A percentile compares a stretch with the other conserved stretches of the same genome.
Conservation (phyloP, 1,140 invertebrate genomes). For the Helicorthomorpha holstii region DNA sequence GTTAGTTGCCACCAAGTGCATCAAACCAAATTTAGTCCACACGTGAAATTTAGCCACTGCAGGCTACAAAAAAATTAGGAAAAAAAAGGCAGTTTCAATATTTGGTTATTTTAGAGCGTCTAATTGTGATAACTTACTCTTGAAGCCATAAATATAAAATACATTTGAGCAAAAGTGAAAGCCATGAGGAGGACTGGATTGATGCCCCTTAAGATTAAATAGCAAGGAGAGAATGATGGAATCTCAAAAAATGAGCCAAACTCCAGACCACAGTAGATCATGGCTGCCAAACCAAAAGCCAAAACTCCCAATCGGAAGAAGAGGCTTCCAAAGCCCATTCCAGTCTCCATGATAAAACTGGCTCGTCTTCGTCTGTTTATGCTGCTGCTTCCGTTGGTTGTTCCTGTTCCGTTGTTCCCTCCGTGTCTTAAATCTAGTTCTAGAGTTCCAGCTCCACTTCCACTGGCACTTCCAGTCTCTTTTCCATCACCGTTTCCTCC, state of each 20-base stretch:
- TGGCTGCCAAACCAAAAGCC: conserved; percentile 91
- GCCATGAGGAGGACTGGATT: conserved; percentile 86
- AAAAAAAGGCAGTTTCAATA: too few species aligned
- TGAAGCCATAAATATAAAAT: conserved; percentile 97
- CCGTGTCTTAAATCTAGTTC: conserved; percentile 16
- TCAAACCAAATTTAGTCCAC: conserved; percentile 85
- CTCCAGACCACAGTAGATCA: conserved; percentile 92
- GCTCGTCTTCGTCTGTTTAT: conserved; percentile 36
- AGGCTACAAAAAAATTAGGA: conserved; percentile 38
- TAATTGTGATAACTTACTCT: conserved; percentile 49
- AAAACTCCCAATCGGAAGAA: conserved; percentile 73
- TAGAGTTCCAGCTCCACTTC: conserved; percentile 10
- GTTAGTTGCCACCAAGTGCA: conserved; percentile 96
- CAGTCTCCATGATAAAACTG: conserved; percentile 49
- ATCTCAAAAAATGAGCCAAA: conserved; percentile 88
- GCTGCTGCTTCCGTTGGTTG: too few species aligned
- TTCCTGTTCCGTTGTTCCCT: conserved; percentile 23
- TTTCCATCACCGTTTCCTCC: too few species aligned
- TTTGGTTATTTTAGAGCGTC: too few species aligned
- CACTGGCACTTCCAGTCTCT: conserved; percentile 15
- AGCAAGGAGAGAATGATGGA: conserved; percentile 69
- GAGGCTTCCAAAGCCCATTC: conserved; percentile 85
- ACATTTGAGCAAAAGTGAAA: conserved; percentile 97
- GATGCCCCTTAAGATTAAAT: conserved; percentile 71
- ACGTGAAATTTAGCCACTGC: conserved; percentile 96